phyloP scores from a whole-genome alignment of 1,140 invertebrate species.

The Calephelis nemesis region DNA sequence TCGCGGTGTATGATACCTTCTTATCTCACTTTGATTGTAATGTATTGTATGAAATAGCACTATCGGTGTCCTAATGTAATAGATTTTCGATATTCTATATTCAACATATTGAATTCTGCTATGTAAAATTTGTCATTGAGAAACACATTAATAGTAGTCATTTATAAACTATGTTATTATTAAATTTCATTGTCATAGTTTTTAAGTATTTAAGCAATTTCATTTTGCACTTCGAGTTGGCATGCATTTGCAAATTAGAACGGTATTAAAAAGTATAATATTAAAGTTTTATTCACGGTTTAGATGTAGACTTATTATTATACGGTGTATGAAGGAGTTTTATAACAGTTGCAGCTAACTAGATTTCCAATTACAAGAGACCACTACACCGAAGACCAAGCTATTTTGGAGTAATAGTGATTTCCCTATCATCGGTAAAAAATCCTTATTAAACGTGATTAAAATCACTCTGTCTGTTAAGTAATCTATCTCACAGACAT shows the following conservation, averaged over 20 bases:
- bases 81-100: conserved; percentile 78
- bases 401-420: no score
- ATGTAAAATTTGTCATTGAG: conserved; percentile 75
- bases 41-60: conserved; percentile 64
- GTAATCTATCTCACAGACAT: no score
- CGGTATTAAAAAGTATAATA: conserved; percentile 49
- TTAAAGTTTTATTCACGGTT: conserved; percentile 60
- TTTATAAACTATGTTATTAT: conserved; percentile 68
- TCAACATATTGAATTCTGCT: conserved; percentile 76
- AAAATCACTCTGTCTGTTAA: no score
- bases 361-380: conserved; percentile 20
- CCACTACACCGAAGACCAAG: no score
- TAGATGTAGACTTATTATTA: conserved; percentile 62
- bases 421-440: no score
- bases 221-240: conserved; percentile 71
- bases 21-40: conserved; percentile 64
- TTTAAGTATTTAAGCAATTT: conserved; percentile 73
- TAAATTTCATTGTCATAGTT: conserved; percentile 76
- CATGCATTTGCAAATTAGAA: conserved; percentile 70
- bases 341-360: conserved; percentile 40
- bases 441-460: no score
- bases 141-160: conserved; percentile 73
- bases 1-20: conserved; percentile 58
- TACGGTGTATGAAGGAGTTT: conserved; percentile 52
- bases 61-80: conserved; percentile 73